Evolutionary conservation across 2,797 vertebrate genomes (phyloP).

Genomic region (Gallirallus australis): DNA sequence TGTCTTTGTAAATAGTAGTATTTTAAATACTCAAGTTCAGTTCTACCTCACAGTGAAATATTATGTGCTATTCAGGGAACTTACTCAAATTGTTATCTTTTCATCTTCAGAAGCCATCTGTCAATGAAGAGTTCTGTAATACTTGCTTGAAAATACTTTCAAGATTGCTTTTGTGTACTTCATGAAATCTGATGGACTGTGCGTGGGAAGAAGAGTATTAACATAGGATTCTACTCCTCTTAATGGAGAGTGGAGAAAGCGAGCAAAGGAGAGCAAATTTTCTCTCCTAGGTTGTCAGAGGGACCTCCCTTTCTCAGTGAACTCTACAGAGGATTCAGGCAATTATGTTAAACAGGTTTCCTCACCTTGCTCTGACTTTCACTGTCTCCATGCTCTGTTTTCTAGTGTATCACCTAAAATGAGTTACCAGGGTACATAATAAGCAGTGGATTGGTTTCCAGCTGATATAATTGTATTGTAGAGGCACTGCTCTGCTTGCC

Average conservation of each 20-base stretch:
- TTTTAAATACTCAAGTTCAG: background rate
- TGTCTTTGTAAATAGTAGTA: background rate
- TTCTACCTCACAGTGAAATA: background rate
- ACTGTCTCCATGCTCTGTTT: background rate
- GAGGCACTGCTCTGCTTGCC: background rate
- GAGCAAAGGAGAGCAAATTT: background rate
- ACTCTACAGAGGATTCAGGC: background rate
- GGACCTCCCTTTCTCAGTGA: background rate
- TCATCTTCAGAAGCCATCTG: background rate
- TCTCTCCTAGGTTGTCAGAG: background rate
- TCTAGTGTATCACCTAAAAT: background rate
- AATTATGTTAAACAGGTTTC: background rate
- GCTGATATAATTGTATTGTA: background rate
- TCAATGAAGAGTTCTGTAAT: background rate
- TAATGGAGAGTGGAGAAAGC: background rate
- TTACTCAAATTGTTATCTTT: background rate
- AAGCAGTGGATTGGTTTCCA: conserved; percentile 11
- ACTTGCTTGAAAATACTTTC: background rate
- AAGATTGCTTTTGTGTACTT: background rate
- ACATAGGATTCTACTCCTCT: background rate
- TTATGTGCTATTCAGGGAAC: background rate
- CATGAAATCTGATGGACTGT: background rate
- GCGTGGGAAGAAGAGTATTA: background rate
- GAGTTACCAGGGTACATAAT: background rate
- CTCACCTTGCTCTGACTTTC: background rate